Evolutionary conservation across 2,113 vertebrate species (phyloP).

Genomic region (Pyxicephalus adspersus): DNA sequence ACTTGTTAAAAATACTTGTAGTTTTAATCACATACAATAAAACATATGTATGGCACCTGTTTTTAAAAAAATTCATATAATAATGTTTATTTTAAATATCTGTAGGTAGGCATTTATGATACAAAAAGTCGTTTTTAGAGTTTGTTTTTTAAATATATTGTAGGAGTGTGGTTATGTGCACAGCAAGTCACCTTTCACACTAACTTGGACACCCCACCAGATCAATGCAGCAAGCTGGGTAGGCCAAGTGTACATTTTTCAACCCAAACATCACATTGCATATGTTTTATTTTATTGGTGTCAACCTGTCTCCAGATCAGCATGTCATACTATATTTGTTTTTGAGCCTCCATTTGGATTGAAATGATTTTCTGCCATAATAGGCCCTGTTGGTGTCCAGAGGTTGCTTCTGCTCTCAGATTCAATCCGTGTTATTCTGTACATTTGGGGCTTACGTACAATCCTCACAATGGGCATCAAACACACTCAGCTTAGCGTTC

Average conservation of each 20-base stretch:
- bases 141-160: no score
- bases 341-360: slow-evolving; percentile 21
- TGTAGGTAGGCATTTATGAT: no score
- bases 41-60: no score
- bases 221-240: slow-evolving; percentile 3
- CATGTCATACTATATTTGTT: slow-evolving; percentile 31
- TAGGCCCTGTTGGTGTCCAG: slow-evolving; percentile 30
- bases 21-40: no score
- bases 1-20: no score
- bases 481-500: slow-evolving; percentile 16
- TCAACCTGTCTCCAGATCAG: slow-evolving; percentile 9
- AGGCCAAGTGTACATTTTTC: slow-evolving; percentile 17
- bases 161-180: not conserved
- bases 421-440: slow-evolving; percentile 42
- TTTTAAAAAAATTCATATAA: no score
- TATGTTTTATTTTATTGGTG: slow-evolving; percentile 33
- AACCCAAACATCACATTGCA: slow-evolving; percentile 25
- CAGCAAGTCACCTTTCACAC: not conserved
- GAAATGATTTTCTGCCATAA: slow-evolving; percentile 50
- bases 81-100: no score
- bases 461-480: slow-evolving; percentile 33
- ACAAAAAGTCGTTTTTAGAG: no score
- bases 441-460: slow-evolving; percentile 25
- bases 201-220: slow-evolving; percentile 14
- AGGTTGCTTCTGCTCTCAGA: slow-evolving; percentile 31